Percentiles rank a stretch among this genome's conserved stretches.
Conservation (phyloP, 2,888 invertebrate genomes). For the Coleophora flavipennella region DNA sequence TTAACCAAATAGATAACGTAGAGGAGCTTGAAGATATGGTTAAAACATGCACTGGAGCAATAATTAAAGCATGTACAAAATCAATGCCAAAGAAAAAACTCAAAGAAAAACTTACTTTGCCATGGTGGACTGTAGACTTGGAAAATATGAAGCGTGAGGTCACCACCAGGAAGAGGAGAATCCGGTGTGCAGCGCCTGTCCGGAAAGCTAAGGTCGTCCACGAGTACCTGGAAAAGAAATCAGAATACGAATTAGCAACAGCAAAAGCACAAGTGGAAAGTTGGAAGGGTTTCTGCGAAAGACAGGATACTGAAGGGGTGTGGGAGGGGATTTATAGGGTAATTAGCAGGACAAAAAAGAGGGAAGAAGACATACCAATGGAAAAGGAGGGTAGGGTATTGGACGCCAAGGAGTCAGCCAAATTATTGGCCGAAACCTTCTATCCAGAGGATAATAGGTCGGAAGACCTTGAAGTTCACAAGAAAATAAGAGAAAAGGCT, state of each 20-base stretch:
- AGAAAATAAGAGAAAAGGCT: not conserved
- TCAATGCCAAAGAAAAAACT: constrained; percentile 1
- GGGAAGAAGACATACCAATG: constrained; percentile 1
- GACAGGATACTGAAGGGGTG: no score
- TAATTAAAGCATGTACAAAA: not conserved
- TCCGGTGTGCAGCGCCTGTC: no score
- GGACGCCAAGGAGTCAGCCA: constrained; percentile 1
- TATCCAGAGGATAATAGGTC: constrained; percentile 3
- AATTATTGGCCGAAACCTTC: constrained; percentile 4
- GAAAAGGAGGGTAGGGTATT: not conserved
- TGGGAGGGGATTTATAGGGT: no score
- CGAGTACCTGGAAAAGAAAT: constrained; percentile 13
- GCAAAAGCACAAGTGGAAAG: constrained; percentile 3
- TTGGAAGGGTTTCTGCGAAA: no score
- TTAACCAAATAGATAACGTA: no score
- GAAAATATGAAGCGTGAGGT: constrained; percentile 7
- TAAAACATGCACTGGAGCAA: no score
- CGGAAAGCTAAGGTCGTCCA: constrained; percentile 16
- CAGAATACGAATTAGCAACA: constrained; percentile 8
- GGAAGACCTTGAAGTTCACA: not conserved
- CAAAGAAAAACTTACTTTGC: constrained; percentile 7
- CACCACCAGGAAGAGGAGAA: no score
- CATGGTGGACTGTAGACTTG: constrained; percentile 16
- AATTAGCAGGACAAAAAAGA: no score
- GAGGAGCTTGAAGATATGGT: no score